A percentile compares a stretch with the other conserved stretches of the same genome.
phyloP scores from a whole-genome alignment of 92 coral and sea anemone genomes.

The Bergia puertoricense region DNA sequence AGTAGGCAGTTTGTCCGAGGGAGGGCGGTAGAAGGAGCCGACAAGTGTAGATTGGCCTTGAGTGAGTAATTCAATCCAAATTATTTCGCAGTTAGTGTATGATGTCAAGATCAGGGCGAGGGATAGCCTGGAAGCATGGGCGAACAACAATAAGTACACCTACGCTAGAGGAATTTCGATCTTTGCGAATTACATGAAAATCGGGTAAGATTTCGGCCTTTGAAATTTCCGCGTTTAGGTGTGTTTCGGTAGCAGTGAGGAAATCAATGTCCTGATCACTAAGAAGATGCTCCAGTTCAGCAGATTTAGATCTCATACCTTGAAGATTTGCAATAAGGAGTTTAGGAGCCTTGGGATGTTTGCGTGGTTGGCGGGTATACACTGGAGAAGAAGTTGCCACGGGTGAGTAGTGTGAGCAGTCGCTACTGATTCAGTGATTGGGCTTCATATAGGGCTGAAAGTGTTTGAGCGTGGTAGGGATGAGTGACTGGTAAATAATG shows the following conservation, averaged over 20 bases:
- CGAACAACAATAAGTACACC: conserved; percentile 9
- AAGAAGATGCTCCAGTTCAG: conserved; percentile 4
- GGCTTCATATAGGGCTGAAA: background rate
- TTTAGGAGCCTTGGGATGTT: background rate
- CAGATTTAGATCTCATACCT: conserved; percentile 2
- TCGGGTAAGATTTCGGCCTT: background rate
- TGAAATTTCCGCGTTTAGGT: background rate
- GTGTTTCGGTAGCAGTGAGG: background rate
- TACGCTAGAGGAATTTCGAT: conserved; percentile 4
- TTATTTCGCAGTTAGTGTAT: background rate
- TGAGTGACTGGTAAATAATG: background rate
- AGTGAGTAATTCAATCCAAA: conserved; percentile 5
- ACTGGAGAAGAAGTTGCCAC: conserved; percentile 5
- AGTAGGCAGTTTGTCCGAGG: background rate
- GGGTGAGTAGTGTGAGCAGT: conserved; percentile 10
- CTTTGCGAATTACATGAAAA: conserved; percentile 5
- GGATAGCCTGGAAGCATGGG: background rate
- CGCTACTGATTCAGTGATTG: background rate
- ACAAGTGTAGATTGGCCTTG: conserved; percentile 7
- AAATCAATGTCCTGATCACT: background rate
- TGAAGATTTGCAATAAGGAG: background rate
- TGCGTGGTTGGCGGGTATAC: background rate
- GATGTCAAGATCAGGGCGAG: conserved; percentile 3
- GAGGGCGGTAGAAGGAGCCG: conserved; percentile 16
- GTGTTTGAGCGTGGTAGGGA: background rate